Evolutionary conservation across 2,888 invertebrate species (phyloP).

Genomic region (Girardia tigrina): DNA sequence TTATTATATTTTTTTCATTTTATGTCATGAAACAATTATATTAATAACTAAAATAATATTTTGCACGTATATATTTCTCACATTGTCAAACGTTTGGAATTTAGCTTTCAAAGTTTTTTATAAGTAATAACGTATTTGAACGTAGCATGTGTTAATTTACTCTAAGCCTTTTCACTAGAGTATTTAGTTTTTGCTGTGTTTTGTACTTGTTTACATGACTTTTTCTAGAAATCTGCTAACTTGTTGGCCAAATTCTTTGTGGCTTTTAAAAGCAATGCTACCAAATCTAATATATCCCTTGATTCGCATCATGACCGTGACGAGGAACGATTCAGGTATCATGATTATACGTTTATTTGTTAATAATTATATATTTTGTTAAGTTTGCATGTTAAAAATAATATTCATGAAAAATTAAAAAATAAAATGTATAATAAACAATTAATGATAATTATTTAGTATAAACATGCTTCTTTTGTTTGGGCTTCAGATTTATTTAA

Average conservation of each 20-base stretch:
- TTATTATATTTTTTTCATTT: too few relatives aligned
- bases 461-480: too few relatives aligned
- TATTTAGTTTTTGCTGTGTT: neutral
- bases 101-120: neutral
- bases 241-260: slow-evolving; percentile 29
- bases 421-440: too few relatives aligned
- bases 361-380: too few relatives aligned
- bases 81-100: neutral
- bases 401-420: too few relatives aligned
- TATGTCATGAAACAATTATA: too few relatives aligned
- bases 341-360: too few relatives aligned
- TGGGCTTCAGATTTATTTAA: too few relatives aligned
- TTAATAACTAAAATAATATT: neutral
- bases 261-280: slow-evolving; percentile 21
- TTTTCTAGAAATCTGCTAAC: slow-evolving; percentile 28
- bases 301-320: slow-evolving; percentile 30
- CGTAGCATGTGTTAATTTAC: neutral
- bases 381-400: too few relatives aligned
- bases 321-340: slow-evolving; percentile 31
- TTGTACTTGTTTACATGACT: neutral
- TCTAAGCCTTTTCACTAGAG: neutral
- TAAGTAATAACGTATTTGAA: neutral
- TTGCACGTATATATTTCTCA: neutral
- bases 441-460: too few relatives aligned
- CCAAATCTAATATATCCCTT: slow-evolving; percentile 31